phyloP scores from a whole-genome alignment of 1,140 invertebrate genomes.

The Chironomus tepperi region DNA sequence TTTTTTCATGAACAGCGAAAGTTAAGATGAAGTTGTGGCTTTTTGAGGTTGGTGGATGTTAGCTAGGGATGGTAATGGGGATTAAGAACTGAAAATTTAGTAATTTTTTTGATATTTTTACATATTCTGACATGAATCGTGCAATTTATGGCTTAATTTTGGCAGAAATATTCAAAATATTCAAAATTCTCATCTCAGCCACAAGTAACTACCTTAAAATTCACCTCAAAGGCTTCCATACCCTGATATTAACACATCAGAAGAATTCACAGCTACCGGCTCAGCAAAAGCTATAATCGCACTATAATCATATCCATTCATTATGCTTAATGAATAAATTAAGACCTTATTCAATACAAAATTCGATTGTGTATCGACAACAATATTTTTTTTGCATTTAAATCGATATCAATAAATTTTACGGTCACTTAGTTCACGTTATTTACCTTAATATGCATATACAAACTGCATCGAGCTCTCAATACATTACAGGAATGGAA shows the following conservation, averaged over 20 bases:
- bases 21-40: no score
- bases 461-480: not conserved
- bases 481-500: not conserved
- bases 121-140: no score
- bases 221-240: no score
- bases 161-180: no score
- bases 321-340: slow-evolving; percentile 24
- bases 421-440: not conserved
- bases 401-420: slow-evolving; percentile 14
- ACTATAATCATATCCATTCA: slow-evolving; percentile 15
- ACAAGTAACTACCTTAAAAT: no score
- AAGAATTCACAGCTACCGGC: not conserved
- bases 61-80: no score
- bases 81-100: no score
- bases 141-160: no score
- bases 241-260: slow-evolving; percentile 16
- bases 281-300: not conserved
- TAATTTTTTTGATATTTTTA: no score
- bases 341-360: not conserved
- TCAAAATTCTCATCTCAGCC: no score
- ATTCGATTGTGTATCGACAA: not conserved
- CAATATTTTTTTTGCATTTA: not conserved
- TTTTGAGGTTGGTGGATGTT: no score
- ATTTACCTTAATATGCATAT: not conserved
- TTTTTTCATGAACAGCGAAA: no score